Base-by-base conservation (phyloP, 2,113 vertebrate genomes). In the Ginglymostoma cirratum region DNA sequence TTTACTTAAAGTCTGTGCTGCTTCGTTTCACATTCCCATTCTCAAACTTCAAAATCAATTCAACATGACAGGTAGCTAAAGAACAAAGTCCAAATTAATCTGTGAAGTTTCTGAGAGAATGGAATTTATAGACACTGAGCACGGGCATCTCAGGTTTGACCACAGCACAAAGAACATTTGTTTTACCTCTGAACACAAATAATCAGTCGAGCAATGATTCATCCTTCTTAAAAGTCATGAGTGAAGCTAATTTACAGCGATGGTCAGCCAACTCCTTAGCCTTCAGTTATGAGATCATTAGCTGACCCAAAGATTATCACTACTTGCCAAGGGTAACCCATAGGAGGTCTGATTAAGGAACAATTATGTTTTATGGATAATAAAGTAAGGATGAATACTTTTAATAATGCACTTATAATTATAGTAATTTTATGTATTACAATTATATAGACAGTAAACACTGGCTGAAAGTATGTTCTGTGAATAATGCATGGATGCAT, bases 1-100 rank as follows among this genome's bases (percentile, higher is more conserved):
- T 95, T 95, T 30, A 48, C 66, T 72, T 48, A 70, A 94, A 8
- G 67, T 30, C 66, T 1, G 61, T 15, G 10, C 38, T 94, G 69
- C 34, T 66, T 93, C 61, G 34, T 38, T 93, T 95, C 94, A 30
- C n/a, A 30, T 45, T 72, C 69, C 67, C 27, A 72, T 72, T 76
- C 14, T 72, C 69, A 95, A 95, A 95, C 94, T 72, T 95, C 94
- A 95, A 34, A 72, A 72, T 48, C 67, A 52, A 95, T 95, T 76
- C 94, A 42, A 30, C 23, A 48, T 17, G 34, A 61, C 61, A 95
- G 45, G 14, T 95, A 3, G 23, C 69, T 30, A 48, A 72, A 72
- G 65, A 12, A 95, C 45, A 48, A 38, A 7, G 10, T 94, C 45
- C 42, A 95, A 95, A 72, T 70, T 72, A 95, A 48, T 95, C 94